These are phyloP conservation scores for Meloidogyne floridensis DNA, from an alignment of 1,140 invertebrate species.

Conservation along the genomic window DNA sequence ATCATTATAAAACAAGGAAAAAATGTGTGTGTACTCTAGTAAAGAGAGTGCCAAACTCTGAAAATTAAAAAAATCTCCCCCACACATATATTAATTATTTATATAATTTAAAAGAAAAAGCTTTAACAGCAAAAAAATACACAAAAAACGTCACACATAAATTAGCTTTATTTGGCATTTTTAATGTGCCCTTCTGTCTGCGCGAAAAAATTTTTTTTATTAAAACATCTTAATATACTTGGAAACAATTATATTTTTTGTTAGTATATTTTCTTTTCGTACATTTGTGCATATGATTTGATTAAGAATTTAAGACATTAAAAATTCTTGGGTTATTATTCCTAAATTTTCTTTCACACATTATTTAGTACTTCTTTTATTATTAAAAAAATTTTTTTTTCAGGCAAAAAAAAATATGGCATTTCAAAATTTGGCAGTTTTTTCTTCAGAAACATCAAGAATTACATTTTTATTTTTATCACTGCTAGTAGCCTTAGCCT, in stretches of 20 bases:
- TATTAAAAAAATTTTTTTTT: neutral
- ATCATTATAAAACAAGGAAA: neutral
- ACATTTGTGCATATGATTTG: too few relatives aligned
- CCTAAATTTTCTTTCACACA: too few relatives aligned
- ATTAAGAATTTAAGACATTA: too few relatives aligned
- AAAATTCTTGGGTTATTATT: neutral
- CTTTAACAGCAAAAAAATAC: neutral
- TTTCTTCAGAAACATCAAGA: too few relatives aligned
- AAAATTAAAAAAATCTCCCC: neutral
- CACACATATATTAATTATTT: neutral
- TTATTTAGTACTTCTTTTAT: neutral
- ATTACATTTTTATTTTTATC: neutral
- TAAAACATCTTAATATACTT: neutral
- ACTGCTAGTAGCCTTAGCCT: neutral
- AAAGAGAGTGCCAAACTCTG: too few relatives aligned
- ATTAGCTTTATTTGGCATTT: conserved; percentile 8
- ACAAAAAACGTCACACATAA: neutral
- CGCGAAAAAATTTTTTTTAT: neutral
- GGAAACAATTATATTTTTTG: neutral
- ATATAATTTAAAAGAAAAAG: neutral
- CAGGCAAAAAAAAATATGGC: neutral
- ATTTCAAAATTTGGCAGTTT: neutral
- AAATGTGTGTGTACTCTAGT: too few relatives aligned
- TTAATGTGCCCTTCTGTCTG: neutral
- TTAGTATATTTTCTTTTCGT: too few relatives aligned